Conservation (phyloP, 2,888 invertebrate genomes). For the Syrista parreyssii region DNA sequence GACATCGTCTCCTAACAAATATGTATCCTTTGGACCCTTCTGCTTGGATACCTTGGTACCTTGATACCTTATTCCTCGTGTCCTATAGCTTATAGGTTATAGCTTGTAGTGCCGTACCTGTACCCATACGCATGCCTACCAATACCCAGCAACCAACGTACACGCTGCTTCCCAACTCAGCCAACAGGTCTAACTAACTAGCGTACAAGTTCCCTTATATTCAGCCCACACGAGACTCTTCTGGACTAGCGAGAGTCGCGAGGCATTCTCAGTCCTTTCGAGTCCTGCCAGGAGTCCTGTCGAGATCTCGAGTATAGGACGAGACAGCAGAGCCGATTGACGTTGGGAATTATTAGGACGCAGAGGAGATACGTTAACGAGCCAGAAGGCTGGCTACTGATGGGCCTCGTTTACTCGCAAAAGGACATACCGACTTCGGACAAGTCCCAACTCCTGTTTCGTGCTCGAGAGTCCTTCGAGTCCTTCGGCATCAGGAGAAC, state of each 20-base stretch:
- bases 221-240: constrained; percentile 31
- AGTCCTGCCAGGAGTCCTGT: too few relatives aligned
- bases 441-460: not conserved
- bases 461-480: constrained; percentile 30
- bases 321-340: not conserved
- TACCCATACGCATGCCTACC: constrained; percentile 21
- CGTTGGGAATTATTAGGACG: not conserved
- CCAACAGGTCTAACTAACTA: constrained; percentile 53
- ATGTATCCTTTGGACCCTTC: constrained; percentile 47
- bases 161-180: constrained; percentile 32
- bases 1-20: constrained; percentile 62
- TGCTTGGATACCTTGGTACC: not conserved
- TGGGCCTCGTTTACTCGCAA: not conserved
- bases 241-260: not conserved
- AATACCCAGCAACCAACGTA: constrained; percentile 13
- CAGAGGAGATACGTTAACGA: not conserved
- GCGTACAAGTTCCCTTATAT: constrained; percentile 46
- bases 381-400: not conserved
- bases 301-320: not conserved
- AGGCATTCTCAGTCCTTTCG: not conserved
- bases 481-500: constrained; percentile 44
- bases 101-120: not conserved
- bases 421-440: not conserved
- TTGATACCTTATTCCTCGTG: not conserved
- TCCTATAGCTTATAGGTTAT: not conserved